Percentiles rank a stretch among this genome's conserved stretches.
phyloP scores from a whole-genome alignment of 1,140 invertebrate genomes.

The Aphaenogaster rudis region DNA sequence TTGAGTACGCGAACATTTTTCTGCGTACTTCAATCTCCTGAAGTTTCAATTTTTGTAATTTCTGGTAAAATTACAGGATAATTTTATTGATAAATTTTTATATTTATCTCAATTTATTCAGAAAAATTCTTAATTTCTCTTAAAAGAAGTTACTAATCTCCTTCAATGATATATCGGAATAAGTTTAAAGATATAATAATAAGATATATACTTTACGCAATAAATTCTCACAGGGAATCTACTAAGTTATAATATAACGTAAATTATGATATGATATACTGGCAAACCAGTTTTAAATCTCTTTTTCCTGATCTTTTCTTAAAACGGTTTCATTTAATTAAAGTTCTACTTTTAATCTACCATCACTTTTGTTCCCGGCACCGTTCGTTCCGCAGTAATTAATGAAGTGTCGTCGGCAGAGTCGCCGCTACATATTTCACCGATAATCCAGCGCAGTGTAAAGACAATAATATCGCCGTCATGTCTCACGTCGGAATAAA shows the following conservation, averaged over 20 bases:
- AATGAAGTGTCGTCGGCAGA: constrained; percentile 42
- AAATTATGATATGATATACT: constrained; percentile 26
- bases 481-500: constrained; percentile 34
- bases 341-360: constrained; percentile 61
- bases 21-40: neutral
- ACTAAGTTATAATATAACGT: constrained; percentile 10
- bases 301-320: constrained; percentile 23
- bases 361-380: constrained; percentile 43
- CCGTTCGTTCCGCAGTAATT: constrained; percentile 30
- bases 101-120: neutral
- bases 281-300: constrained; percentile 25
- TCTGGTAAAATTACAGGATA: constrained; percentile 17
- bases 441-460: constrained; percentile 25
- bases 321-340: constrained; percentile 57
- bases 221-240: constrained; percentile 6
- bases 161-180: neutral
- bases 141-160: neutral
- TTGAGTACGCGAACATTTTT: constrained; percentile 16
- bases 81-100: neutral
- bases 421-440: constrained; percentile 56
- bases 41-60: neutral
- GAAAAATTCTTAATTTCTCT: neutral
- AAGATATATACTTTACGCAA: neutral
- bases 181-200: neutral
- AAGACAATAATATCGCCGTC: constrained; percentile 53